Conservation (phyloP, 2,113 vertebrate species). For the Hemiprocne comata region DNA sequence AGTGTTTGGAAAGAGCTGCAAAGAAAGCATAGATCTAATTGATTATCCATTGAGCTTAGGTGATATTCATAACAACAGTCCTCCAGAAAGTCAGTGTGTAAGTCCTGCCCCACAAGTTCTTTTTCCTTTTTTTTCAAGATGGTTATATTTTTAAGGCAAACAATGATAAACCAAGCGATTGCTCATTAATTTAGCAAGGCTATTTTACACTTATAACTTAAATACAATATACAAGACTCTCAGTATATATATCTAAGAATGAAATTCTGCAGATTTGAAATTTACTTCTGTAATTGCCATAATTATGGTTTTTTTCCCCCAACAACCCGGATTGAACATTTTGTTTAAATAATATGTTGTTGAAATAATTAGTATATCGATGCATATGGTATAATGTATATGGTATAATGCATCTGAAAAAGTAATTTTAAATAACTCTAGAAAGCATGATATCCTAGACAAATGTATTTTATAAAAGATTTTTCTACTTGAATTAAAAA, state of each 20-base stretch:
- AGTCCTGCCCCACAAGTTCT: constrained; percentile 37
- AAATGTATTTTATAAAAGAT: too few relatives aligned
- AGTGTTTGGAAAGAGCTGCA: constrained; percentile 85
- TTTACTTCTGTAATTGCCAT: not conserved
- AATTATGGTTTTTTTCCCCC: not conserved
- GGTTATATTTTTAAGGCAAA: constrained; percentile 51
- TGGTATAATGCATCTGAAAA: not conserved
- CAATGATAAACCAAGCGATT: not conserved
- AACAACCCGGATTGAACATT: not conserved
- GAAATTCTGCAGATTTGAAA: not conserved
- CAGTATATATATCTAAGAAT: not conserved
- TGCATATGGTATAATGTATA: not conserved
- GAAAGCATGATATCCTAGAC: not conserved
- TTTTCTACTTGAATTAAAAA: not conserved
- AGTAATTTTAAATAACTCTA: not conserved
- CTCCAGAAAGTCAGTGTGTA: constrained; percentile 29
- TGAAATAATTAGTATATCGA: not conserved
- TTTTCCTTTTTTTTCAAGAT: constrained; percentile 13
- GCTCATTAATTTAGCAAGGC: constrained; percentile 29
- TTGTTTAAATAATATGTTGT: not conserved
- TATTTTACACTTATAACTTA: not conserved
- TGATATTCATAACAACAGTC: constrained; percentile 48
- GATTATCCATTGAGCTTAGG: constrained; percentile 64
- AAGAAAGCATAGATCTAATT: constrained; percentile 71
- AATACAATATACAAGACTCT: not conserved